Conservation (phyloP, 2,113 vertebrate species). For the Tichodroma muraria region DNA sequence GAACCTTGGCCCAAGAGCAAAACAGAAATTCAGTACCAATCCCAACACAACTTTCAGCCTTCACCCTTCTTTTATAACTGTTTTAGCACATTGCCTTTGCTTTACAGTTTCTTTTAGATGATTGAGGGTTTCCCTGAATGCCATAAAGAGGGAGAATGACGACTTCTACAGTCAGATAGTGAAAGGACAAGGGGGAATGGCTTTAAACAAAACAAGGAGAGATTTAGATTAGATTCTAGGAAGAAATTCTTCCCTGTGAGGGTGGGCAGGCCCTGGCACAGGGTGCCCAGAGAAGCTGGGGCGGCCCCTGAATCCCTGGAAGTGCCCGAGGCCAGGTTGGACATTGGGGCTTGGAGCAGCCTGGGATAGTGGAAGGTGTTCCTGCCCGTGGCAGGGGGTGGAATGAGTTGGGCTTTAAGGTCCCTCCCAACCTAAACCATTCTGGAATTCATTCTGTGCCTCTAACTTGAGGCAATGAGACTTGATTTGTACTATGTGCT, state of each 20-base stretch:
- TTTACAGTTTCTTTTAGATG: neutral
- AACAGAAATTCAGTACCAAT: neutral
- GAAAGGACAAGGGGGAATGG: neutral
- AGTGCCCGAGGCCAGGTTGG: neutral
- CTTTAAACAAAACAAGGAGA: neutral
- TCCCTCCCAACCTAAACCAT: neutral
- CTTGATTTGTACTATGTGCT: neutral
- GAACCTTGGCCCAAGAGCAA: neutral
- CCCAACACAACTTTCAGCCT: neutral
- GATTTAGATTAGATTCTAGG: neutral
- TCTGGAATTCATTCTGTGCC: neutral
- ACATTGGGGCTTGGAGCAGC: rapidly evolving
- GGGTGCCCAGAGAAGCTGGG: neutral
- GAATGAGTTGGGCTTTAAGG: rapidly evolving
- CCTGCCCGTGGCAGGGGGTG: neutral
- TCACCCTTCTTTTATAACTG: neutral
- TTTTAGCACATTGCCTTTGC: neutral
- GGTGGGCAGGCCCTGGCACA: neutral
- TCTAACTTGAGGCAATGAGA: neutral
- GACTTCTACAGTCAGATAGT: neutral
- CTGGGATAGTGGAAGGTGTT: neutral
- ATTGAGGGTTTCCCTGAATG: neutral
- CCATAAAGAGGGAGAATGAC: neutral
- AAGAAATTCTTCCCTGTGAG: neutral
- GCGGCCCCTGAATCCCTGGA: neutral